phyloP scores from a whole-genome alignment of 2,113 vertebrate genomes.

The Numenius arquata region DNA sequence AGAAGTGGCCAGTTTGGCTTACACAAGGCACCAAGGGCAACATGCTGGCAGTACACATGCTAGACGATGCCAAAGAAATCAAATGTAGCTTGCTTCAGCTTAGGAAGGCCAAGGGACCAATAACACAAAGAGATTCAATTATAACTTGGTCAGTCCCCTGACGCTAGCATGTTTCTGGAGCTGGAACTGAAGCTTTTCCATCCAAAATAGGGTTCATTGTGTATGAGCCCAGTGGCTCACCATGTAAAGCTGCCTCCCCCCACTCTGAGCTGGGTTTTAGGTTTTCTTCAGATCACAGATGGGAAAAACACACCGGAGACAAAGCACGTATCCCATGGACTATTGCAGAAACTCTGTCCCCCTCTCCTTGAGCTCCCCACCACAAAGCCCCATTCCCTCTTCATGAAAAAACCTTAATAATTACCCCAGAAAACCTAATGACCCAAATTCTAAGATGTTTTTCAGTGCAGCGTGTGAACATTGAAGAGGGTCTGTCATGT shows the following conservation, averaged over 20 bases:
- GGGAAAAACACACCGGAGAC: background rate
- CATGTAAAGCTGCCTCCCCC: background rate
- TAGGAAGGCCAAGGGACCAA: slow-evolving; percentile 39
- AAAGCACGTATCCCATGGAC: background rate
- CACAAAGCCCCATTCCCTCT: background rate
- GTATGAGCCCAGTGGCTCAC: background rate
- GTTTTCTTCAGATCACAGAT: background rate
- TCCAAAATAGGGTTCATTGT: background rate
- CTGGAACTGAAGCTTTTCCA: slow-evolving; percentile 10
- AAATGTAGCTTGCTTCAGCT: slow-evolving; percentile 23
- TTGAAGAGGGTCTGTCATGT: background rate
- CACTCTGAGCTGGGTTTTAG: background rate
- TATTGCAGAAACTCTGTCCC: background rate
- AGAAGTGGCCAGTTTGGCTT: slow-evolving; percentile 36
- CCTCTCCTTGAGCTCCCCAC: background rate
- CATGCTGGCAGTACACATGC: background rate
- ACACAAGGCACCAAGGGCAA: slow-evolving; percentile 21
- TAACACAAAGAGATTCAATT: slow-evolving; percentile 55
- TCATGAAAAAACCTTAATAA: background rate
- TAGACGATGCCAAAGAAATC: slow-evolving; percentile 41
- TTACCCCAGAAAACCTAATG: background rate
- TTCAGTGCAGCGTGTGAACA: background rate
- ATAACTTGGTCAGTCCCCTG: slow-evolving; percentile 31
- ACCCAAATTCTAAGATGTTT: background rate
- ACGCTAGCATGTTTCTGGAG: slow-evolving; percentile 2